phyloP scores from a whole-genome alignment of 2,888 invertebrate species.

The Colostygia pectinataria region DNA sequence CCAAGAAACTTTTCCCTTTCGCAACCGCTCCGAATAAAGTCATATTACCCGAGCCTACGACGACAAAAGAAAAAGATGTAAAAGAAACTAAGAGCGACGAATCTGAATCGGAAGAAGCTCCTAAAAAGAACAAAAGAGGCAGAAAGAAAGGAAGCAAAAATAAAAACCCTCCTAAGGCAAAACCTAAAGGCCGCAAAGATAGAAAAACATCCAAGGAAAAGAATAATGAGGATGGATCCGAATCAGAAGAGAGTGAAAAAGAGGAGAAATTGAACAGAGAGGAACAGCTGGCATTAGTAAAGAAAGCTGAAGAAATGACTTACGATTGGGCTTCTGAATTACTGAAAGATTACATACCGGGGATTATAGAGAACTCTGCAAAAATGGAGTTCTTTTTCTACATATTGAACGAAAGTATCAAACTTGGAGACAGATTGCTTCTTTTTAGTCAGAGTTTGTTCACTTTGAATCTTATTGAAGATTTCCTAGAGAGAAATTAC shows the following conservation, averaged over 20 bases:
- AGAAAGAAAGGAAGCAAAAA: slow-evolving; percentile 62
- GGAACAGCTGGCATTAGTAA: slow-evolving; percentile 79
- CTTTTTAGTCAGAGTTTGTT: slow-evolving; percentile 98
- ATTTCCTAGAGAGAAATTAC: slow-evolving; percentile 90
- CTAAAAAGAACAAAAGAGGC: slow-evolving; percentile 59
- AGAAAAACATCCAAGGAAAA: slow-evolving; percentile 76
- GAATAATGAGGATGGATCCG: slow-evolving; percentile 75
- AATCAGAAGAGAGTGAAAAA: slow-evolving; percentile 81
- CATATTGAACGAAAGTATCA: slow-evolving; percentile 94
- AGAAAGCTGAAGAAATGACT: slow-evolving; percentile 91
- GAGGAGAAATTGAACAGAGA: slow-evolving; percentile 84
- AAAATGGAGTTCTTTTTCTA: slow-evolving; percentile 97
- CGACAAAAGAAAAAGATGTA: slow-evolving; percentile 46
- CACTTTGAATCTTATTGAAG: slow-evolving; percentile 97
- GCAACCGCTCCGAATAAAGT: slow-evolving; percentile 43
- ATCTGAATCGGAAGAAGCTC: slow-evolving; percentile 62
- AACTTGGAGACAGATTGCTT: slow-evolving; percentile 93
- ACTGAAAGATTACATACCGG: slow-evolving; percentile 93
- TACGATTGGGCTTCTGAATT: slow-evolving; percentile 95
- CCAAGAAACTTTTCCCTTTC: slow-evolving; percentile 45
- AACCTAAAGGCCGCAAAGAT: slow-evolving; percentile 73
- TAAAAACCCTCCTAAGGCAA: slow-evolving; percentile 62
- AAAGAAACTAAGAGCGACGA: slow-evolving; percentile 56
- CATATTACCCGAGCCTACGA: slow-evolving; percentile 38
- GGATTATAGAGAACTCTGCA: slow-evolving; percentile 95